These are phyloP conservation scores for Helicorthomorpha holstii DNA, from an alignment of 1,140 invertebrate genomes.

Conservation along the genomic window DNA sequence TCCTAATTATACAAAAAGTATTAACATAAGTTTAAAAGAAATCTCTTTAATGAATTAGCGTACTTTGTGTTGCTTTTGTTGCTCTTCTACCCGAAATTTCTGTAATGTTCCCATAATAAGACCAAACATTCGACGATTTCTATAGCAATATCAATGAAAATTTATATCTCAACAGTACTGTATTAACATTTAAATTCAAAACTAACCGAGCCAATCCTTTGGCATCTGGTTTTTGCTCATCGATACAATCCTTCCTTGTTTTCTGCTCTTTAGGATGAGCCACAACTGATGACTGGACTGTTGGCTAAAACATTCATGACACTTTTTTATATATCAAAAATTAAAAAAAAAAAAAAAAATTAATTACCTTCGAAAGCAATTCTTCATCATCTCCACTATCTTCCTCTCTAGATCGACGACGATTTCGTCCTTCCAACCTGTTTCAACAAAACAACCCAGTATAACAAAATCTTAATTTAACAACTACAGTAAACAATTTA, in stretches of 20 bases:
- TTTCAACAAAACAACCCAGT: neutral
- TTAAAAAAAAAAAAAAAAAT: neutral
- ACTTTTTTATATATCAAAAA: neutral
- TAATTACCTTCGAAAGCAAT: slow-evolving; percentile 18
- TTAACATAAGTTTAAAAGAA: neutral
- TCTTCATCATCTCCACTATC: slow-evolving; percentile 28
- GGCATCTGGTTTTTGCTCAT: slow-evolving; percentile 66
- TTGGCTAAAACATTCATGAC: slow-evolving; percentile 17
- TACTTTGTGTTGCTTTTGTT: slow-evolving; percentile 53
- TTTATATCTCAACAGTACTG: neutral
- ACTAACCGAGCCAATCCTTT: slow-evolving; percentile 48
- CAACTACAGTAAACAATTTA: neutral
- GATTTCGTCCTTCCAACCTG: neutral
- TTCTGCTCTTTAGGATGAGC: slow-evolving; percentile 25
- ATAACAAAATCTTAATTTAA: too few relatives aligned
- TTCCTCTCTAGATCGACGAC: slow-evolving; percentile 12
- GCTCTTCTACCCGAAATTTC: slow-evolving; percentile 88
- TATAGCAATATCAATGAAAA: slow-evolving; percentile 9
- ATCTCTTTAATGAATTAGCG: slow-evolving; percentile 5
- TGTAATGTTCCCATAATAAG: slow-evolving; percentile 81
- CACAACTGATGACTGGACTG: slow-evolving; percentile 29
- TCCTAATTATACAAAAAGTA: slow-evolving; percentile 31
- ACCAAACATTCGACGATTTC: slow-evolving; percentile 89
- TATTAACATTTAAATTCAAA: neutral
- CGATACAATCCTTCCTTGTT: slow-evolving; percentile 54